phyloP scores from a whole-genome alignment of 2,797 vertebrate genomes.

The Staurois parvus region DNA sequence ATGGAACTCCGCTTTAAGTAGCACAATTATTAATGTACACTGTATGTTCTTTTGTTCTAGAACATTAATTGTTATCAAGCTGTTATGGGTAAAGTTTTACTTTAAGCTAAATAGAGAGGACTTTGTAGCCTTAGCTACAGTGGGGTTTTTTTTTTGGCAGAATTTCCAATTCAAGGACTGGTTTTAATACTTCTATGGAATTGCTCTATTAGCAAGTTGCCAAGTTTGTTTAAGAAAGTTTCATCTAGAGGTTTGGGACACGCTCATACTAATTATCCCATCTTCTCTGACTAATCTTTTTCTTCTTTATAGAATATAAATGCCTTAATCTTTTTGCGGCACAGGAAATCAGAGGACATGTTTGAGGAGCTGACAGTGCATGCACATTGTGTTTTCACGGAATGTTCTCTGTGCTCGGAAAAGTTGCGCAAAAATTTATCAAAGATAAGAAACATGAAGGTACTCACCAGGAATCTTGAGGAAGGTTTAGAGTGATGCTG shows the following conservation, averaged over 20 bases:
- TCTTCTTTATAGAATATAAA: background rate
- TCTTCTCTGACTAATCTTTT: background rate
- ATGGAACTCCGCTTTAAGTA: no score
- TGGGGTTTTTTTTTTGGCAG: no score
- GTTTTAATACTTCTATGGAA: no score
- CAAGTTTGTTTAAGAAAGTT: background rate
- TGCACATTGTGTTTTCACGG: no score
- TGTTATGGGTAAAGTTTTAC: no score
- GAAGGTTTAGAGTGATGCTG: conserved; percentile 89
- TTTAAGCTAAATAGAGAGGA: no score
- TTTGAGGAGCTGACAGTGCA: background rate
- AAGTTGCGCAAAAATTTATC: background rate
- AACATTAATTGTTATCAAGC: no score
- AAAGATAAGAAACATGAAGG: conserved; percentile 21
- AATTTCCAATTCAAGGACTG: no score
- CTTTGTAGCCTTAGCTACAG: no score
- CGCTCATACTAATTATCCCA: background rate
- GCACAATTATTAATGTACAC: no score
- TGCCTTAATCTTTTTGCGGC: background rate
- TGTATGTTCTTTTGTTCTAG: no score
- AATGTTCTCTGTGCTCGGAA: conserved; percentile 1
- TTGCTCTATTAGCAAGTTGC: no score
- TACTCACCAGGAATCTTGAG: conserved; percentile 81
- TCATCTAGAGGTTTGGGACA: background rate
- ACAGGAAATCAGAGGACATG: background rate